phyloP scores from a whole-genome alignment of 2,888 invertebrate genomes.

The Synanthedon andrenaeformis region DNA sequence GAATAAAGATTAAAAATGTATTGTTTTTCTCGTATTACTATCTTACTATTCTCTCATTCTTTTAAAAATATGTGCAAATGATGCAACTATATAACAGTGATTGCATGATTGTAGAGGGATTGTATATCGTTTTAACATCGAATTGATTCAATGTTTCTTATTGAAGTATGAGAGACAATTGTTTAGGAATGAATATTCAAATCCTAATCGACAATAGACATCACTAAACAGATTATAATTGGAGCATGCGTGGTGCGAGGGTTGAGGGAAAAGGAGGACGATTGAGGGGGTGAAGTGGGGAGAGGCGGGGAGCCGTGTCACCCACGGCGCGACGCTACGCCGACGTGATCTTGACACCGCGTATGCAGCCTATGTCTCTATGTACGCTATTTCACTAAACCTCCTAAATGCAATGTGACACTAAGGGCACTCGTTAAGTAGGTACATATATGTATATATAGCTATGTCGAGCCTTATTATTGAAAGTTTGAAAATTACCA shows the following conservation, averaged over 20 bases:
- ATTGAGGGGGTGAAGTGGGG: conserved; percentile 14
- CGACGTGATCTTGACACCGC: conserved; percentile 68
- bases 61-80: too few species aligned
- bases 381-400: conserved; percentile 30
- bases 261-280: conserved; percentile 36
- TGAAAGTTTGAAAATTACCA: too few species aligned
- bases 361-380: conserved; percentile 41
- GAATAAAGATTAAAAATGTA: too few species aligned
- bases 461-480: too few species aligned
- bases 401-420: conserved; percentile 25
- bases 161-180: background rate
- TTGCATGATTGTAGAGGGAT: too few species aligned
- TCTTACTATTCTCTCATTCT: too few species aligned
- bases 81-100: too few species aligned
- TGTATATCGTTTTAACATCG: too few species aligned
- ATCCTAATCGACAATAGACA: conserved; percentile 59
- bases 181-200: conserved; percentile 4
- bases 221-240: conserved; percentile 69
- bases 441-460: too few species aligned
- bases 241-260: conserved; percentile 69
- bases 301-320: conserved; percentile 28
- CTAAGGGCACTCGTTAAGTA: too few species aligned
- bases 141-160: too few species aligned
- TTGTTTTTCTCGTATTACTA: too few species aligned
- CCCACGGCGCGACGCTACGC: conserved; percentile 32